Evolutionary conservation across 2,888 invertebrate species (phyloP), one percentile per base, ranked within the genome.

Genomic region (Desoria tigrina): DNA sequence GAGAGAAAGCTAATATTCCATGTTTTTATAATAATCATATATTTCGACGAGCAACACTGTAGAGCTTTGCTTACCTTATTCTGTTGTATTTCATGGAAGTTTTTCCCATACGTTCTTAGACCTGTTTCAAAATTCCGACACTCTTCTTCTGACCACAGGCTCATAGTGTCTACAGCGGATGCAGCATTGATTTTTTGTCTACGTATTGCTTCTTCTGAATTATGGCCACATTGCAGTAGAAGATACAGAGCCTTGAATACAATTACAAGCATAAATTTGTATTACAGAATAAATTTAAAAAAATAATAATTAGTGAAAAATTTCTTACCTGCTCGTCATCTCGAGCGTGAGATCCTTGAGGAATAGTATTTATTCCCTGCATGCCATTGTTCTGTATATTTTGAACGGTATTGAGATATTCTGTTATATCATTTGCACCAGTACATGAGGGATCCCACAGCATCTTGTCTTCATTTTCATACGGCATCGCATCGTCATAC

Each of bases 61-160:
- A n/a, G n/a, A n/a, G n/a, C n/a, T n/a, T n/a, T n/a, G n/a, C n/a
- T 42, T 78, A 87, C 95, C 85, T 94, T 95, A 79, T 93, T 89
- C 79, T 92, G 91, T 78, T 94, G 90, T 78, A 98, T 97, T 72
- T 90, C 84, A 79, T 93, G 90, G 80, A 99, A 99, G 81, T 98
- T 94, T 83, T 99, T 99, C 32, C 97, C 97, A 78, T 91, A 94
- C 65, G 88, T 87, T 78, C 94, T 87, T 9, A 99, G 85, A 42
- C 97, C 98, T 78, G 90, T 90, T 84, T 99, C 98, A 82, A 99
- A 99, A 80, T 94, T 93, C 63, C 92, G 86, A 81, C 95, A 95
- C 79, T 99, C 98, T 78, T 96, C 95, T 80, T 97, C 96, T 1
- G 95, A 94, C 96, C 97, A 98, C 2, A 92, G 84, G 77, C 90